Conservation (phyloP, 1,140 invertebrate genomes). For the Vollenhovia emeryi region DNA sequence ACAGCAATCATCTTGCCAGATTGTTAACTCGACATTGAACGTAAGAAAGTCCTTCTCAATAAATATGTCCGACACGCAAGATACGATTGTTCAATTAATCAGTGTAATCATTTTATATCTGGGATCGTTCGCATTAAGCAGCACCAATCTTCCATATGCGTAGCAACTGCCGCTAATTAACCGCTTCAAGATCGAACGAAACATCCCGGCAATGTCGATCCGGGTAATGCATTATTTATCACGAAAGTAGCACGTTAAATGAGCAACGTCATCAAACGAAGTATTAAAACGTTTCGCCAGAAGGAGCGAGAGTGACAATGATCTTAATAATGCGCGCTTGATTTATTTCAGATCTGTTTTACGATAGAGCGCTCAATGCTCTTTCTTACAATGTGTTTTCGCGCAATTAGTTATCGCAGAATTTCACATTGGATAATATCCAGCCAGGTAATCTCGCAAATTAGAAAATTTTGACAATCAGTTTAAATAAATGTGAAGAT, state of each 20-base stretch:
- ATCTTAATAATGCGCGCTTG: slow-evolving; percentile 22
- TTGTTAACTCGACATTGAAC: background rate
- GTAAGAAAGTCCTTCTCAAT: slow-evolving; percentile 17
- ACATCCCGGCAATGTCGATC: background rate
- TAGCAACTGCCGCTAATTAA: slow-evolving; percentile 18
- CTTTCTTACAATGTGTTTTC: background rate
- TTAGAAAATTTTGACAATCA: background rate
- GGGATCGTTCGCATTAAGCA: slow-evolving; percentile 15
- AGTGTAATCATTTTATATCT: slow-evolving; percentile 15
- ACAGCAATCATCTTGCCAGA: background rate
- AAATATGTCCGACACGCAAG: background rate
- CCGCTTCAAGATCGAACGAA: background rate
- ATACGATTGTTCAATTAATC: slow-evolving; percentile 14
- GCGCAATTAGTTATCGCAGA: slow-evolving; percentile 2
- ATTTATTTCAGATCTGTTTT: slow-evolving; percentile 27
- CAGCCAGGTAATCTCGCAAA: background rate
- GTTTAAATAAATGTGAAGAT: background rate
- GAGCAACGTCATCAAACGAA: slow-evolving; percentile 34
- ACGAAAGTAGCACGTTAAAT: slow-evolving; percentile 41
- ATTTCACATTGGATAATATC: slow-evolving; percentile 3
- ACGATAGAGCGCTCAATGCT: background rate
- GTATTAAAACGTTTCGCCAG: slow-evolving; percentile 36
- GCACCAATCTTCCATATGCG: slow-evolving; percentile 18
- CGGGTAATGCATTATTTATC: slow-evolving; percentile 46
- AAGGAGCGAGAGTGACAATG: slow-evolving; percentile 50